These are phyloP conservation scores for Amphimedon queenslandica DNA, from an alignment of 37 sponge, comb jelly and placozoan species.

Conservation along the genomic window DNA sequence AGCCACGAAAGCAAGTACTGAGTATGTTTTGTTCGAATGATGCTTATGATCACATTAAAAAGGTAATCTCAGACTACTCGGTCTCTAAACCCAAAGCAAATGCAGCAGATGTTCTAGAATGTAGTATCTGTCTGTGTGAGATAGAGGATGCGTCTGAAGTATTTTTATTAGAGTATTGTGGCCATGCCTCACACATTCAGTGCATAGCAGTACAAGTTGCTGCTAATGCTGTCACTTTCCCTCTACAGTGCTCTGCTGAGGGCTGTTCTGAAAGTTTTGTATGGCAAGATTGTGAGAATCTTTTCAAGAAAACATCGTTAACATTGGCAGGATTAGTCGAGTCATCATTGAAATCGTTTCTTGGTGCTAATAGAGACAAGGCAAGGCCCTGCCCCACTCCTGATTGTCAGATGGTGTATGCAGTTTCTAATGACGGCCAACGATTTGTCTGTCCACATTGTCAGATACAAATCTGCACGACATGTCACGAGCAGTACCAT, in stretches of 20 bases:
- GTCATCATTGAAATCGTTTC: slow-evolving; percentile 17
- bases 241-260: slow-evolving; percentile 62
- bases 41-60: not conserved
- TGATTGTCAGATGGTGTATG: slow-evolving; percentile 60
- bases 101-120: slow-evolving; percentile 6
- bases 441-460: slow-evolving; percentile 48
- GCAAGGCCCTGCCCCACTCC: slow-evolving; percentile 56
- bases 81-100: not conserved
- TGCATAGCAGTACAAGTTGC: slow-evolving; percentile 48
- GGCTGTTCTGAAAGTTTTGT: slow-evolving; percentile 52
- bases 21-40: slow-evolving; percentile 26
- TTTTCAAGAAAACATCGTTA: slow-evolving; percentile 16
- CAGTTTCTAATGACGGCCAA: slow-evolving; percentile 13
- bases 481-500: slow-evolving; percentile 51
- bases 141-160: slow-evolving; percentile 7
- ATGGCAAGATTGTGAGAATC: slow-evolving; percentile 64
- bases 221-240: slow-evolving; percentile 39
- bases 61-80: slow-evolving; percentile 2
- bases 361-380: slow-evolving; percentile 13
- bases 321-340: slow-evolving; percentile 6
- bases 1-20: slow-evolving; percentile 30
- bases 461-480: slow-evolving; percentile 38
- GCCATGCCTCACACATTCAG: slow-evolving; percentile 57
- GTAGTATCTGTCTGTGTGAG: slow-evolving; percentile 21
- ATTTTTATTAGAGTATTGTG: slow-evolving; percentile 59